Evolutionary conservation across 2,113 vertebrate genomes (phyloP).

Genomic region (Riparia riparia): DNA sequence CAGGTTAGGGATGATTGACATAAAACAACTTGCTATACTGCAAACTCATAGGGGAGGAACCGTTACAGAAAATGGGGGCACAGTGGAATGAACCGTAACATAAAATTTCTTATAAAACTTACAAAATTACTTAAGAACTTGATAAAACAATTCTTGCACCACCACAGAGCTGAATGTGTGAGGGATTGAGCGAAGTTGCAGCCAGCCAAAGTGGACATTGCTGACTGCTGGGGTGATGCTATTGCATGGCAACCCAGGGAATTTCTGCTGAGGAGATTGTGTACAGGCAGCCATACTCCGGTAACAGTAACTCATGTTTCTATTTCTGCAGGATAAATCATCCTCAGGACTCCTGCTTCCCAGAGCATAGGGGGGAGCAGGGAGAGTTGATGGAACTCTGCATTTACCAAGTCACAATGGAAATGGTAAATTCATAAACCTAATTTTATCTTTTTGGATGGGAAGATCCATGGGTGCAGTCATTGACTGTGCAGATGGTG

Average conservation of each 20-base stretch:
- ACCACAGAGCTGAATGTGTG: not conserved
- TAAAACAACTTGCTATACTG: too few relatives aligned
- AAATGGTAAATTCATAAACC: not conserved
- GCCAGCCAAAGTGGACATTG: not conserved
- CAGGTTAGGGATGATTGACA: too few relatives aligned
- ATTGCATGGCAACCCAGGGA: not conserved
- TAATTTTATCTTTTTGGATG: not conserved
- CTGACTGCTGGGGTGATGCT: not conserved
- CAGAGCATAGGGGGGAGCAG: not conserved
- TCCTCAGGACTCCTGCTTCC: not conserved
- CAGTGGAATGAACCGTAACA: too few relatives aligned
- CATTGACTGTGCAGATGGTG: not conserved
- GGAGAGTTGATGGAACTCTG: not conserved
- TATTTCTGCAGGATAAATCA: not conserved
- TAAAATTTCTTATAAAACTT: too few relatives aligned
- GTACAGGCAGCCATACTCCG: not conserved
- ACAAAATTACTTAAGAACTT: too few relatives aligned
- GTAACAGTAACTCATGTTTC: rapidly evolving
- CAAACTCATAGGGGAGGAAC: too few relatives aligned
- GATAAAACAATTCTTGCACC: too few relatives aligned
- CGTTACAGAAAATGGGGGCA: too few relatives aligned
- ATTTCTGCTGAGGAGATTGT: not conserved
- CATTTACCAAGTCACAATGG: not conserved
- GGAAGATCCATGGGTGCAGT: not conserved
- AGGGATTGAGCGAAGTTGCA: not conserved